Base-by-base conservation (phyloP, 2,797 vertebrate genomes). In the Melanotaenia trifasciata region DNA sequence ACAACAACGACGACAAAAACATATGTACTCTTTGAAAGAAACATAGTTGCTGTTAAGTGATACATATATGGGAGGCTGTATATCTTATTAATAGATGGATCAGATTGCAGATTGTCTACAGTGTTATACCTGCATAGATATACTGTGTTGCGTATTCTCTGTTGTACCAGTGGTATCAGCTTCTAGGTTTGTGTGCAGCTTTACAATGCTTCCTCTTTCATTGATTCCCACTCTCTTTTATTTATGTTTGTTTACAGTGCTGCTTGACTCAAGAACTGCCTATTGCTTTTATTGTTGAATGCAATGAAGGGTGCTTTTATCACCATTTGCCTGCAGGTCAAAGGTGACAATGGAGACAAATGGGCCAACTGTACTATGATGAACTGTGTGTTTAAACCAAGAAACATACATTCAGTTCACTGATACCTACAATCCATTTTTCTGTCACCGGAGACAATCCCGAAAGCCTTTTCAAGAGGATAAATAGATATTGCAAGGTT, bases 271-370 rank as follows among this genome's bases (percentile, higher is more conserved):
- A 85, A 89, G 90, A 93, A 87, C 88, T 90, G 80, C 85, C 89
- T 92, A 91, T 90, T 90, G 90, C 90, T 92, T 94, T 93, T 92
- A 93, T 93, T 91, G 89, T 91, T 89, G 26, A 87, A 88, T 88
- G 89, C 90, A 91, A 93, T 94, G 93, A 94, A 93, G 92, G 92
- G 89, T 92, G 92, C 91, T 95, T 94, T 95, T 93, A 94, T 94
- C 93, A 94, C 94, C 88, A 92, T 93, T 93, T 92, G 90, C 82
- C 87, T 87, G 71, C 76, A 73, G 94, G 93, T 94, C 91, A 94
- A 92, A 95, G 92, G 92, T 93, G 87, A 94, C 76, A 86, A 94
- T 94, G 87, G 90, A 94, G 91, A 94, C 92, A 92, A 94, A 95
- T 93, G 87, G 86, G 78, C 83, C 85, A 78, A 87, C 79, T 88